Evolutionary conservation across 2,888 invertebrate genomes (phyloP).

Genomic region (Hydrotaea cyrtoneurina): DNA sequence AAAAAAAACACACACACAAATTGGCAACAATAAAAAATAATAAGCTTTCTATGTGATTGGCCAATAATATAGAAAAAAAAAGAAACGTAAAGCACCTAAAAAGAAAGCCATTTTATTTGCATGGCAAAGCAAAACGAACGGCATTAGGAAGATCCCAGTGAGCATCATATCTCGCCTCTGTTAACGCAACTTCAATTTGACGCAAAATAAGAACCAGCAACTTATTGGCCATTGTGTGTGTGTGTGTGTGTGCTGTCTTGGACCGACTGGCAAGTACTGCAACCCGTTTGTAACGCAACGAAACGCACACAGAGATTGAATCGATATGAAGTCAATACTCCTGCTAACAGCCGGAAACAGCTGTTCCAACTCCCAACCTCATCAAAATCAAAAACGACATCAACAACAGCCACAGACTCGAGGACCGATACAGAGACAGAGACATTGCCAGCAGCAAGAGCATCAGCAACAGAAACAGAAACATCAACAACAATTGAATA

Average conservation of each 20-base stretch:
- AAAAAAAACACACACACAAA: no score
- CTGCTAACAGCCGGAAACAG: slow-evolving; percentile 36
- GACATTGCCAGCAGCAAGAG: slow-evolving; percentile 54
- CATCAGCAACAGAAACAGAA: slow-evolving; percentile 64
- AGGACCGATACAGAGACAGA: slow-evolving; percentile 39
- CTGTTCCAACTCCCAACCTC: slow-evolving; percentile 47
- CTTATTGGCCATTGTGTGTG: no score
- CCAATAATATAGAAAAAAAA: neutral
- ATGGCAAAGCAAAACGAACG: neutral
- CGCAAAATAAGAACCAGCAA: no score
- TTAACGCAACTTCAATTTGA: slow-evolving; percentile 52
- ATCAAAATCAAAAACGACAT: slow-evolving; percentile 54
- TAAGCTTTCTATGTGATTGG: slow-evolving; percentile 14
- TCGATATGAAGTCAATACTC: slow-evolving; percentile 47
- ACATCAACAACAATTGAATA: slow-evolving; percentile 42
- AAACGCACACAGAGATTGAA: slow-evolving; percentile 44
- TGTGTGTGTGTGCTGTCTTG: no score
- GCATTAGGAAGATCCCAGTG: neutral
- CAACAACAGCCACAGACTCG: no score
- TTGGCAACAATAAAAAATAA: slow-evolving; percentile 22
- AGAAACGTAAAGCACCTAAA: neutral
- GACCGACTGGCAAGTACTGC: slow-evolving; percentile 47
- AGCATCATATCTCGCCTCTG: neutral
- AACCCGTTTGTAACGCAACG: neutral
- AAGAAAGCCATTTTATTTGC: slow-evolving; percentile 25